Percentiles rank a stretch among this genome's conserved stretches.
These are phyloP conservation scores for Calameuta idolon DNA, from an alignment of 2,888 invertebrate species.

Conservation along the genomic window DNA sequence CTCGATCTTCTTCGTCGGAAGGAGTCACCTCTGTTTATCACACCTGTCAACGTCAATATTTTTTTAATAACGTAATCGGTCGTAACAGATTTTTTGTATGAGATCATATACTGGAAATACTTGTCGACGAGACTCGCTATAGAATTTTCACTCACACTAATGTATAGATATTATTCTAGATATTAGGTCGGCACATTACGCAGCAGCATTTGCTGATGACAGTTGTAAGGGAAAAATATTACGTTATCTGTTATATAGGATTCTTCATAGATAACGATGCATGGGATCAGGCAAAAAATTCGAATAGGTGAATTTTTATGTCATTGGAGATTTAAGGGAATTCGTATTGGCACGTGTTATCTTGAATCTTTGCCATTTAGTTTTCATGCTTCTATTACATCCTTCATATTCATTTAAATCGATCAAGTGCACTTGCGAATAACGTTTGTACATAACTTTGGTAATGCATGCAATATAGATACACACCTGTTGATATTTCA, in stretches of 20 bases:
- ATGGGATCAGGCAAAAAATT: conserved; percentile 34
- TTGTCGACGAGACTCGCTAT: too few species aligned
- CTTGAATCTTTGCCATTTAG: background rate
- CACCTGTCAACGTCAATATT: conserved; percentile 72
- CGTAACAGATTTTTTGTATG: too few species aligned
- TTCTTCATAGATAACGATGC: conserved; percentile 7
- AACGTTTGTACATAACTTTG: background rate
- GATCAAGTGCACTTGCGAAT: background rate
- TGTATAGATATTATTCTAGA: too few species aligned
- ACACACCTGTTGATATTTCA: background rate
- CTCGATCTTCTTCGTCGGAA: conserved; percentile 87
- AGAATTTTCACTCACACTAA: too few species aligned
- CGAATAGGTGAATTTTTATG: conserved; percentile 28
- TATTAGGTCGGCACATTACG: too few species aligned
- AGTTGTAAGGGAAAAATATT: too few species aligned
- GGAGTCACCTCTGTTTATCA: conserved; percentile 94
- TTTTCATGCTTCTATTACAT: background rate
- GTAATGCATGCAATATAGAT: background rate
- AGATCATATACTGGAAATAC: too few species aligned
- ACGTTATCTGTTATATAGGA: too few species aligned
- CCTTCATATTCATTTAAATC: background rate
- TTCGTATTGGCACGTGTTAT: background rate
- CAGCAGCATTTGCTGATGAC: too few species aligned
- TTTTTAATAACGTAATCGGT: background rate
- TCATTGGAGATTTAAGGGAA: background rate